Evolutionary conservation across 2,797 vertebrate genomes (phyloP).

Genomic region (Acestrorhynchus altus): DNA sequence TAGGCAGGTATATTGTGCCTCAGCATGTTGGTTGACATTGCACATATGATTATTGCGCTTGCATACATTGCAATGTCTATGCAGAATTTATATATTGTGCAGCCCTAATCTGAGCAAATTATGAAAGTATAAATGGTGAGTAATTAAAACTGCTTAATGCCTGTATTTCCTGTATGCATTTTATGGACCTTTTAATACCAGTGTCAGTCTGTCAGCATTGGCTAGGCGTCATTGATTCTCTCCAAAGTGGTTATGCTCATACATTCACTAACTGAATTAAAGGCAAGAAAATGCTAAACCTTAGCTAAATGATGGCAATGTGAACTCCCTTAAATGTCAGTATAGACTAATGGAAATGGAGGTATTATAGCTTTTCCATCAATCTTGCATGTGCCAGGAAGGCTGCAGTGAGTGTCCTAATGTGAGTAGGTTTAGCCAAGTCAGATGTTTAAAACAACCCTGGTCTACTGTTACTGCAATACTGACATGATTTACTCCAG

Average conservation of each 20-base stretch:
- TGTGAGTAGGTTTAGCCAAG: not conserved
- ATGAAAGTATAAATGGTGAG: too few species aligned
- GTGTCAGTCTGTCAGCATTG: not conserved
- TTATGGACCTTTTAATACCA: not conserved
- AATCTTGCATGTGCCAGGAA: conserved; percentile 7
- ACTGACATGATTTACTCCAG: not conserved
- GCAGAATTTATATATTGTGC: too few species aligned
- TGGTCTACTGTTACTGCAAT: not conserved
- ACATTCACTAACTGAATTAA: conserved; percentile 4
- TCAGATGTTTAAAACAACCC: not conserved
- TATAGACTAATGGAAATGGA: conserved; percentile 6
- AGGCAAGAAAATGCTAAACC: not conserved
- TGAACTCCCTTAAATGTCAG: not conserved
- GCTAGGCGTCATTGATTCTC: not conserved
- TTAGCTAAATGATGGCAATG: not conserved
- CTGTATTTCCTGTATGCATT: not conserved
- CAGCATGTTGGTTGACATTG: too few species aligned
- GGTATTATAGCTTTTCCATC: conserved; percentile 24
- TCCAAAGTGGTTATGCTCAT: not conserved
- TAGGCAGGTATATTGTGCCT: too few species aligned
- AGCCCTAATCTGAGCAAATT: too few species aligned
- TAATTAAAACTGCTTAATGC: too few species aligned
- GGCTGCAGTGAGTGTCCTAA: conserved; percentile 5
- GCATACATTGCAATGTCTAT: too few species aligned
- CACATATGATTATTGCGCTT: too few species aligned